Evolutionary conservation across 2,888 invertebrate genomes (phyloP).

Genomic region (Melipona bicolor): DNA sequence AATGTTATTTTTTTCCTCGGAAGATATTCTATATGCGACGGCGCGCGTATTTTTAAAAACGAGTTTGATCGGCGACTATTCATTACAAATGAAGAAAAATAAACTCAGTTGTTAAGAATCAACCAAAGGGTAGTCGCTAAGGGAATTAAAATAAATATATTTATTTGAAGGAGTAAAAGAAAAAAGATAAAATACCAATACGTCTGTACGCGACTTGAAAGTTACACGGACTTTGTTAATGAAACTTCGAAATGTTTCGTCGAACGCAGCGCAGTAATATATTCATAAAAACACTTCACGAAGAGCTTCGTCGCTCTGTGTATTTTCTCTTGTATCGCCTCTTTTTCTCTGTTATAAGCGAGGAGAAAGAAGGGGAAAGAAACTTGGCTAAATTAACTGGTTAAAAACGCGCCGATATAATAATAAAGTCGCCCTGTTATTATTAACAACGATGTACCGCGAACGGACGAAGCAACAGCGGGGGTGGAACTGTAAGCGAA

Average conservation of each 20-base stretch:
- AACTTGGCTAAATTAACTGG: conserved; percentile 40
- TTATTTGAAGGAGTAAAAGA: no score
- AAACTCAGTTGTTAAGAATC: no score
- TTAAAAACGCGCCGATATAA: conserved; percentile 63
- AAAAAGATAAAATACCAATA: no score
- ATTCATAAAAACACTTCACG: background rate
- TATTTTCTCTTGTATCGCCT: background rate
- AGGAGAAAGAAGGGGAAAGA: background rate
- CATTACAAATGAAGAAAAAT: no score
- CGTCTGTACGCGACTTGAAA: no score
- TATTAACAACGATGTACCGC: conserved; percentile 51
- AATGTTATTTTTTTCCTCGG: no score
- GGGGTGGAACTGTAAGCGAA: conserved; percentile 1
- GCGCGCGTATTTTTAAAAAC: no score
- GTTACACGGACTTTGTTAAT: background rate
- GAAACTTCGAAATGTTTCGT: background rate
- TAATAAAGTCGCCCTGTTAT: conserved; percentile 58
- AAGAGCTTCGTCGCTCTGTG: background rate
- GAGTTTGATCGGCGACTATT: no score
- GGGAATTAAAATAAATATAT: no score
- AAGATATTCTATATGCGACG: no score
- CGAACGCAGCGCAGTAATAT: fast-evolving
- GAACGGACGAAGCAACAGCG: background rate
- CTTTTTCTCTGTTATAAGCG: background rate
- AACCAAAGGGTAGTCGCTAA: no score